Conservation (phyloP, 2,113 vertebrate genomes). For the Suricata suricatta region DNA sequence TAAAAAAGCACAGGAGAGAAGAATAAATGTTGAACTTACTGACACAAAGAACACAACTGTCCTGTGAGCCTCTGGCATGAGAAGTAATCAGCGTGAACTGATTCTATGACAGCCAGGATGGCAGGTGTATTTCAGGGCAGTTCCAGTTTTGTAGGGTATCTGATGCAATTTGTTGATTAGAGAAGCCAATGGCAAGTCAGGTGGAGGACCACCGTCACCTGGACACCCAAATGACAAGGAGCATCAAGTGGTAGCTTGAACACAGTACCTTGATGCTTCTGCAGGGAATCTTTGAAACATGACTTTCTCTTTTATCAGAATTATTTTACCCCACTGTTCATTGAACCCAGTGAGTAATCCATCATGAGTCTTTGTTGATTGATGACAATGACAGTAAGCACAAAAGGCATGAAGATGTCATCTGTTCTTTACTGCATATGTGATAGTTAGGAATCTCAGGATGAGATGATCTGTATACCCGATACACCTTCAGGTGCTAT, state of each 20-base stretch:
- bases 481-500: neutral
- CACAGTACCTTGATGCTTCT: neutral
- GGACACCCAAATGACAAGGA: slow-evolving; percentile 1
- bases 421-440: neutral
- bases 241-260: neutral
- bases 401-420: neutral
- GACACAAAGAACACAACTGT: neutral
- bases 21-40: slow-evolving; percentile 42
- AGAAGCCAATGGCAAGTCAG: slow-evolving; percentile 27
- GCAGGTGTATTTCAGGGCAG: slow-evolving; percentile 64
- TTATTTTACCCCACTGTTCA: neutral
- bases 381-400: neutral
- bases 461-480: neutral
- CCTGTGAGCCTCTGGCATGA: neutral
- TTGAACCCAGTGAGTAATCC: neutral
- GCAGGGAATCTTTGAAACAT: neutral
- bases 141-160: slow-evolving; percentile 11
- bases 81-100: neutral
- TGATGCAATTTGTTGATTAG: neutral
- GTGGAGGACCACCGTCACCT: slow-evolving; percentile 79
- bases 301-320: neutral
- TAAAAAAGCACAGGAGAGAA: neutral
- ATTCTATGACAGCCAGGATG: slow-evolving; percentile 2
- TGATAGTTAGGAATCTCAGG: neutral
- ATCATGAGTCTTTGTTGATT: neutral